These are phyloP conservation scores for Lineus longissimus DNA, from an alignment of 1,140 invertebrate species.

Conservation along the genomic window DNA sequence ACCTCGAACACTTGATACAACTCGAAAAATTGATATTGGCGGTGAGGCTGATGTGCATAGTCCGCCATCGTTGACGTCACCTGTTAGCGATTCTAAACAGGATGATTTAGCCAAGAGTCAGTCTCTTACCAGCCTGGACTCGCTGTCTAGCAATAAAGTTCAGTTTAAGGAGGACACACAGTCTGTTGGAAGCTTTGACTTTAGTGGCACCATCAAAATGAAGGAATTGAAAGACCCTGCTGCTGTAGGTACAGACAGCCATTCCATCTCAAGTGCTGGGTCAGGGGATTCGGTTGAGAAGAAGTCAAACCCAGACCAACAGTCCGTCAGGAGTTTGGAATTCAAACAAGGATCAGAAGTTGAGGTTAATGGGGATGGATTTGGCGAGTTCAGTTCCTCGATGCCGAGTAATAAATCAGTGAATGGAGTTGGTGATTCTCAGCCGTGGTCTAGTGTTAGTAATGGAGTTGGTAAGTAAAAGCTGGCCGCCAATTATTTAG, in stretches of 20 bases:
- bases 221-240: conserved; percentile 17
- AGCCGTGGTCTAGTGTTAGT: too few species aligned
- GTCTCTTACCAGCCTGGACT: too few species aligned
- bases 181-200: conserved; percentile 47
- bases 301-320: conserved; percentile 28
- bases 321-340: conserved; percentile 56
- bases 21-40: neutral
- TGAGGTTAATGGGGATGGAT: conserved; percentile 46
- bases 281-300: conserved; percentile 48
- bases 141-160: too few species aligned
- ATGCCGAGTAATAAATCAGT: neutral
- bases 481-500: neutral
- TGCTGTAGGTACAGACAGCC: conserved; percentile 38
- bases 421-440: too few species aligned
- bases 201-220: conserved; percentile 15
- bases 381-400: conserved; percentile 45
- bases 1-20: too few species aligned
- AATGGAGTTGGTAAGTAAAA: neutral
- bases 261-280: conserved; percentile 55
- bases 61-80: conserved; percentile 26
- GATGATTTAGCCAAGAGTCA: too few species aligned
- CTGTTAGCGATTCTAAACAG: conserved; percentile 14
- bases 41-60: conserved; percentile 15
- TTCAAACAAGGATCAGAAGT: conserved; percentile 52
- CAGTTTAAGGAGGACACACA: conserved; percentile 31